Conservation (phyloP, 2,797 vertebrate genomes). For the Fistularia commersonii region DNA sequence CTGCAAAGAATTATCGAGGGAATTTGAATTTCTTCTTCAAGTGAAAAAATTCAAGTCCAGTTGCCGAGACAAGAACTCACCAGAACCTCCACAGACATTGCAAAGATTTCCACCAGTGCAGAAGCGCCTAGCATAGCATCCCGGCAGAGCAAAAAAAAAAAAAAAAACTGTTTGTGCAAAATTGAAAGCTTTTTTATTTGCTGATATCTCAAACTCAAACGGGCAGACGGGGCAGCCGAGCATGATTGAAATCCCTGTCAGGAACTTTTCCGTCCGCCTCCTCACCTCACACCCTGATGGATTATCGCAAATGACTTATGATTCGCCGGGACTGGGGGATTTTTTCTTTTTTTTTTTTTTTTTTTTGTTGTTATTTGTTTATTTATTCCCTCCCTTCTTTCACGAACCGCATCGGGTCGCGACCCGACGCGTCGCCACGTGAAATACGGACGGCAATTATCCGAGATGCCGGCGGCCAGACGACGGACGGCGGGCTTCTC, state of each 20-base stretch:
- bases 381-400: not conserved
- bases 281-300: constrained; percentile 35
- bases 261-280: constrained; percentile 43
- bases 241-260: constrained; percentile 41
- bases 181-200: no score
- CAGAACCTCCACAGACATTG: no score
- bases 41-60: no score
- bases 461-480: constrained; percentile 29
- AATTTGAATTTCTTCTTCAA: no score
- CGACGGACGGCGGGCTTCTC: constrained; percentile 1
- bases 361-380: not conserved
- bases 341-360: constrained; percentile 47
- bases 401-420: constrained; percentile 52
- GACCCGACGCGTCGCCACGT: constrained; percentile 43
- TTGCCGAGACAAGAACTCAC: no score
- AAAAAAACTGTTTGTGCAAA: no score
- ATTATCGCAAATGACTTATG: constrained; percentile 54
- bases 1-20: no score
- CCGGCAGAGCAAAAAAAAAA: no score
- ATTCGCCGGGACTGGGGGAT: constrained; percentile 43
- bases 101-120: no score
- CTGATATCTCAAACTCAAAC: no score
- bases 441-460: constrained; percentile 67
- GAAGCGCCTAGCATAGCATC: no score
- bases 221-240: no score